Conservation (phyloP, 1,140 invertebrate species). For the Temnothorax longispinosus region DNA sequence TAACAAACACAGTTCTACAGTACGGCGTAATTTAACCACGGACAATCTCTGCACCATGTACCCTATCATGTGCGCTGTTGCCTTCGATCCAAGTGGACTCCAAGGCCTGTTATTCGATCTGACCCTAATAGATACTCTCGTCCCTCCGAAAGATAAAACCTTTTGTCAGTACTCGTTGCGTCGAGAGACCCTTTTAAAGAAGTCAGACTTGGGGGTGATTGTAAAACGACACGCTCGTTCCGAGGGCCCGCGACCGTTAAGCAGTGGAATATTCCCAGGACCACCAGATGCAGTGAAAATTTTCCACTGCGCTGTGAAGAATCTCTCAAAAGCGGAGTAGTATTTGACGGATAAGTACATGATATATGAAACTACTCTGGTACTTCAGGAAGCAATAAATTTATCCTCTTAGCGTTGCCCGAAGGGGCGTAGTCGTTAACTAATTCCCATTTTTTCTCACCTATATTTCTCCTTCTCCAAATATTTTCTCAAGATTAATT, state of each 20-base stretch:
- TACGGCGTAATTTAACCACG: slow-evolving; percentile 47
- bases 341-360: not conserved
- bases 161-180: slow-evolving; percentile 45
- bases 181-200: slow-evolving; percentile 29
- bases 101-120: slow-evolving; percentile 57
- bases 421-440: not conserved
- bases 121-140: slow-evolving; percentile 67
- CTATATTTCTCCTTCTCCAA: not conserved
- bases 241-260: slow-evolving; percentile 29
- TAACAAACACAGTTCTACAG: slow-evolving; percentile 31
- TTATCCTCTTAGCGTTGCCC: not conserved
- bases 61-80: slow-evolving; percentile 53
- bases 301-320: slow-evolving; percentile 14
- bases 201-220: slow-evolving; percentile 52
- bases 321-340: not conserved
- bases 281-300: not conserved
- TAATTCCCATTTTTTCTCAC: not conserved
- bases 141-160: slow-evolving; percentile 62
- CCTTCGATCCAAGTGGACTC: slow-evolving; percentile 63
- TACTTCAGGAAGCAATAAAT: not conserved
- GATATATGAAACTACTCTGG: not conserved
- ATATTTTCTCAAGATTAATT: not conserved
- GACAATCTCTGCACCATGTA: slow-evolving; percentile 43
- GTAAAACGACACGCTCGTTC: slow-evolving; percentile 25
- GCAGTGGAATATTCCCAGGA: slow-evolving; percentile 63